Conservation (phyloP, 2,888 invertebrate species). For the Hydroisotoma schaefferi region DNA sequence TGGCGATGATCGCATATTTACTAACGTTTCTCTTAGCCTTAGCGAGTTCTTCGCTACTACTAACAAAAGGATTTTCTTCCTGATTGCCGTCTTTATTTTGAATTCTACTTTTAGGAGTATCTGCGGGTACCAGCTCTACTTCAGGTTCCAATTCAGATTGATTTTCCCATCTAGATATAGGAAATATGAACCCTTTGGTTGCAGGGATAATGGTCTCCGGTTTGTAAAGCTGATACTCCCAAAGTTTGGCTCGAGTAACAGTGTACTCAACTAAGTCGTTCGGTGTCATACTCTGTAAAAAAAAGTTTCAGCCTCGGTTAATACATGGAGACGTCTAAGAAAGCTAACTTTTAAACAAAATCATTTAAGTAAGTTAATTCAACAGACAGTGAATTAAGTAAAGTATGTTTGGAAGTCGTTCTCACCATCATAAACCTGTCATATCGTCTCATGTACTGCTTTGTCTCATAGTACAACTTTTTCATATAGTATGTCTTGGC, state of each 20-base stretch:
- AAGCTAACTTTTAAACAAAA: neutral
- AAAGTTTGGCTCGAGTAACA: slow-evolving; percentile 5
- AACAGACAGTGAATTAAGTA: too few relatives aligned
- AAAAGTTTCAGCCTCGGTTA: neutral
- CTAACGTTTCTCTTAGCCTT: too few relatives aligned
- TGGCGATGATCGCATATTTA: too few relatives aligned
- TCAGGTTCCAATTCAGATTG: neutral
- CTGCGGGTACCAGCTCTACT: neutral
- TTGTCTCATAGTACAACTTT: slow-evolving; percentile 27
- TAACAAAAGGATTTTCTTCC: slow-evolving; percentile 5
- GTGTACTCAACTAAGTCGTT: slow-evolving; percentile 37
- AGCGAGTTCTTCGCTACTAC: too few relatives aligned
- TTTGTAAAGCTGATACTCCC: slow-evolving; percentile 15
- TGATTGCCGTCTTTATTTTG: neutral
- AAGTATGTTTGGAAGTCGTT: neutral
- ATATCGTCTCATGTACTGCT: slow-evolving; percentile 31
- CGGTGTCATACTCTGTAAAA: slow-evolving; percentile 36
- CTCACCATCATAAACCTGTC: slow-evolving; percentile 38
- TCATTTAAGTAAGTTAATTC: too few relatives aligned
- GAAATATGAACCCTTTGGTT: slow-evolving; percentile 5
- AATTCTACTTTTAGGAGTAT: neutral
- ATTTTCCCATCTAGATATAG: too few relatives aligned
- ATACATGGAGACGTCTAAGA: too few relatives aligned
- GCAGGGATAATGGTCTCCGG: neutral
- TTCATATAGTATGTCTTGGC: slow-evolving; percentile 29